Evolutionary conservation across 2,888 invertebrate genomes (phyloP).

Genomic region (Mactromeris polynyma): DNA sequence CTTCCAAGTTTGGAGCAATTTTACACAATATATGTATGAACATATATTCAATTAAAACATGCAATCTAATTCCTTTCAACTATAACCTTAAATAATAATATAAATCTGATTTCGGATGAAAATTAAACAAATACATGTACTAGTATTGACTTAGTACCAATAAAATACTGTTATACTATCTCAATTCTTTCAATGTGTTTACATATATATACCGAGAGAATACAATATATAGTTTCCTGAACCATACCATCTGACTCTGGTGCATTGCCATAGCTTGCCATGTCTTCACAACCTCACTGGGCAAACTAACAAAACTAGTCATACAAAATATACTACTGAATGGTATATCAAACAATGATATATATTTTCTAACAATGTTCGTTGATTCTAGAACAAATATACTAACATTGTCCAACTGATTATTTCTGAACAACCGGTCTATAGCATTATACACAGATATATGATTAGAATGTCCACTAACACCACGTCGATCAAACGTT

Average conservation of each 20-base stretch:
- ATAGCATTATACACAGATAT: slow-evolving; percentile 88
- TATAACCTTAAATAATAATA: no score
- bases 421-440: slow-evolving; percentile 68
- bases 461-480: slow-evolving; percentile 97
- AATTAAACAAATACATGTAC: no score
- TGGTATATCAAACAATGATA: slow-evolving; percentile 93
- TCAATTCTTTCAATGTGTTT: slow-evolving; percentile 90
- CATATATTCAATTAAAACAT: no score
- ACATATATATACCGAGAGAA: slow-evolving; percentile 97
- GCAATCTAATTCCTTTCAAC: no score
- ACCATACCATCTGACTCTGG: slow-evolving; percentile 98
- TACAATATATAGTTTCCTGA: slow-evolving; percentile 94
- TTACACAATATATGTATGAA: no score
- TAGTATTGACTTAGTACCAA: no score
- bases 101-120: no score
- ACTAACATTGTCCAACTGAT: slow-evolving; percentile 67
- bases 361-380: slow-evolving; percentile 95
- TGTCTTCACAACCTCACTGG: slow-evolving; percentile 47
- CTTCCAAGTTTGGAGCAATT: no score
- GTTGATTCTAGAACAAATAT: slow-evolving; percentile 95
- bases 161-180: not conserved
- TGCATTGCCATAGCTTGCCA: slow-evolving; percentile 95
- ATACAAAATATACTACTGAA: slow-evolving; percentile 86
- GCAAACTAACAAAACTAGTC: slow-evolving; percentile 66
- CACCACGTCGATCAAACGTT: slow-evolving; percentile 97